Conservation (phyloP, 2,797 vertebrate species). For the Naso thynnoides region DNA sequence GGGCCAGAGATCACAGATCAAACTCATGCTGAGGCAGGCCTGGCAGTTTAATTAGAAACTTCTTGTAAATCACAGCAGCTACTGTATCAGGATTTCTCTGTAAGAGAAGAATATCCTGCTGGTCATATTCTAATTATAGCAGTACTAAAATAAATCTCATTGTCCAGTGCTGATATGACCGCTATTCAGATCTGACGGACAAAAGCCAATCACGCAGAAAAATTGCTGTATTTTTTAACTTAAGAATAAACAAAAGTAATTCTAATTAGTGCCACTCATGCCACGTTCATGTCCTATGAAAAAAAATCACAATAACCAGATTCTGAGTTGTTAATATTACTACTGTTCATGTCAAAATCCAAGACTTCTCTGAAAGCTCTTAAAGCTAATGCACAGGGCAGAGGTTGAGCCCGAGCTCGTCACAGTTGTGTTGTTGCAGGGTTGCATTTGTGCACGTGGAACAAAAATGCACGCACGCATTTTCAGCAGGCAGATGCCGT, state of each 20-base stretch:
- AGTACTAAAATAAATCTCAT: slow-evolving; percentile 22
- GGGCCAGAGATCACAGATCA: slow-evolving; percentile 34
- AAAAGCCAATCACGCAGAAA: not conserved
- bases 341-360: not conserved
- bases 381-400: too few species aligned
- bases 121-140: slow-evolving; percentile 36
- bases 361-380: slow-evolving; percentile 1
- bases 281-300: not conserved
- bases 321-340: slow-evolving; percentile 1
- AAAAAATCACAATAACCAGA: not conserved
- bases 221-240: not conserved
- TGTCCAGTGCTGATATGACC: slow-evolving; percentile 15
- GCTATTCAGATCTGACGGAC: slow-evolving; percentile 11
- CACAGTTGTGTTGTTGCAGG: too few species aligned
- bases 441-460: too few species aligned
- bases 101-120: slow-evolving; percentile 18
- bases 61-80: slow-evolving; percentile 22
- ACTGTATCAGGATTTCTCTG: slow-evolving; percentile 17
- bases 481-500: too few species aligned
- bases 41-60: slow-evolving; percentile 42
- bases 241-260: not conserved
- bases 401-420: too few species aligned
- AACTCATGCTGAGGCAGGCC: slow-evolving; percentile 11
- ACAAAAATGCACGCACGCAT: too few species aligned
- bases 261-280: not conserved